A percentile compares a stretch with the other conserved stretches of the same genome.
phyloP scores from a whole-genome alignment of 1,140 invertebrate species.

The Drosophila tropicalis region DNA sequence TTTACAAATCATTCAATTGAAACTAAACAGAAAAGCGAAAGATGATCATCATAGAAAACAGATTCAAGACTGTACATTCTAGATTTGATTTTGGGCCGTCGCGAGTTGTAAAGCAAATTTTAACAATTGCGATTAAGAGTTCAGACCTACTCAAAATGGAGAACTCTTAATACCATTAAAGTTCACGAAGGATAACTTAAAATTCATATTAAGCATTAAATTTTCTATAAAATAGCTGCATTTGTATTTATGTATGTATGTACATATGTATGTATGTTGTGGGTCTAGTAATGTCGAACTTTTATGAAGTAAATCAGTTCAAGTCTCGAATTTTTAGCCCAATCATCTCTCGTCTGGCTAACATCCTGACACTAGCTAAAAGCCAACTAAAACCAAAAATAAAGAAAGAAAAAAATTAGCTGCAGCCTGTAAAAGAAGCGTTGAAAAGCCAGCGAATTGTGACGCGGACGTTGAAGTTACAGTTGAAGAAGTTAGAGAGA shows the following conservation, averaged over 20 bases:
- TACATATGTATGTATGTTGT: background rate
- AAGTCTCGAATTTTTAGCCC: background rate
- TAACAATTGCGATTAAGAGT: too few species aligned
- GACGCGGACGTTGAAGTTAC: slow-evolving; percentile 61
- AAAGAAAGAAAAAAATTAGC: slow-evolving; percentile 24
- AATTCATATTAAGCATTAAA: too few species aligned
- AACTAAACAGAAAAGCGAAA: background rate
- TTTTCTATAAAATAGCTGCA: too few species aligned
- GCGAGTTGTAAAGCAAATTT: too few species aligned
- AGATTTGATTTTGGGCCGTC: too few species aligned
- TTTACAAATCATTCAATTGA: background rate
- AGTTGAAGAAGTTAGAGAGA: slow-evolving; percentile 42
- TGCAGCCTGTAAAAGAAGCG: slow-evolving; percentile 30
- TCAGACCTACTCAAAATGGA: too few species aligned
- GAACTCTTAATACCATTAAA: too few species aligned
- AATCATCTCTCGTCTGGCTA: slow-evolving; percentile 1
- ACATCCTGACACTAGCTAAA: background rate
- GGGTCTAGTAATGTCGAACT: background rate
- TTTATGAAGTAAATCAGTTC: background rate
- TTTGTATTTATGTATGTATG: too few species aligned
- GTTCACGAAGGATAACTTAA: too few species aligned
- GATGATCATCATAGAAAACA: too few species aligned
- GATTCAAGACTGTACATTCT: too few species aligned
- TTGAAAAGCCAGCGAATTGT: slow-evolving; percentile 64
- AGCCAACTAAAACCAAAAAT: slow-evolving; percentile 35